Percentiles rank a stretch among this genome's conserved stretches.
phyloP scores from a whole-genome alignment of 2,113 vertebrate genomes.

The Aleadryas rufinucha region DNA sequence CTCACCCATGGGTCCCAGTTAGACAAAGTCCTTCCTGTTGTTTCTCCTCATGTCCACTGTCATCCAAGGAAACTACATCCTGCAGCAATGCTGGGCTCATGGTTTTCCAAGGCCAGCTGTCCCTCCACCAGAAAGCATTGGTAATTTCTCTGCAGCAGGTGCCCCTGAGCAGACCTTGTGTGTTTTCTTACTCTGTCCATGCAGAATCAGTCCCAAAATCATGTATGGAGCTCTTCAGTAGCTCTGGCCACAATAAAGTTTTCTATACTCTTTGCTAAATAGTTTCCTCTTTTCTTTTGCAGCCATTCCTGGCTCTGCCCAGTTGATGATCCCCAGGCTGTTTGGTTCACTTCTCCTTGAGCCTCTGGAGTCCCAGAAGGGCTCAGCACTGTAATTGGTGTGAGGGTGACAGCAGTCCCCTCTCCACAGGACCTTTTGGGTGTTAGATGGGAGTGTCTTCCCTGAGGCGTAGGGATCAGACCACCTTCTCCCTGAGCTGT shows the following conservation, averaged over 20 bases:
- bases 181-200: neutral
- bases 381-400: neutral
- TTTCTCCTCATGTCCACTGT: neutral
- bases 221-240: neutral
- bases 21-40: neutral
- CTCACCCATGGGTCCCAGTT: neutral
- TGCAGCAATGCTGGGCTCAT: neutral
- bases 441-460: neutral
- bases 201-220: neutral
- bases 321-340: neutral
- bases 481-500: neutral
- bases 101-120: neutral
- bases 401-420: neutral
- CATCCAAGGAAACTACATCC: neutral
- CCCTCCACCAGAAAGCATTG: neutral
- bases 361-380: neutral
- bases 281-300: neutral
- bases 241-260: constrained; percentile 48
- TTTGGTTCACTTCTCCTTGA: neutral
- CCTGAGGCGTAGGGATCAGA: neutral
- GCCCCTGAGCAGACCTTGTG: neutral
- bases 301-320: neutral
- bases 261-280: constrained; percentile 51
- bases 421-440: neutral
- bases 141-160: neutral